These are phyloP conservation scores for Stegophylla sp. DNA, from an alignment of 2,888 invertebrate species.

Conservation along the genomic window DNA sequence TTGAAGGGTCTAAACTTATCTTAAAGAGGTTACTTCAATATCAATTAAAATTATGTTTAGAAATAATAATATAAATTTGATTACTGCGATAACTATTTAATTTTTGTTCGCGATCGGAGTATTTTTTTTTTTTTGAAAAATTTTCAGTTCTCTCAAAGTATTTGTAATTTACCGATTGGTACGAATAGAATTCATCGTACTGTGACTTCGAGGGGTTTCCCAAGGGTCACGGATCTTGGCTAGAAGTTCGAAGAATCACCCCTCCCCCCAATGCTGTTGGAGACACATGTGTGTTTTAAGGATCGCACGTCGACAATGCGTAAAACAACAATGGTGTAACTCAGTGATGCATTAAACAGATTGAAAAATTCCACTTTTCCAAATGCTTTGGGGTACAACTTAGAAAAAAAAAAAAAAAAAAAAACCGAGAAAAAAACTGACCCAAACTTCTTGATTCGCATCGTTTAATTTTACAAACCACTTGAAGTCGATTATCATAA, in stretches of 20 bases:
- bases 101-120: too few species aligned
- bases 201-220: neutral
- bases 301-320: neutral
- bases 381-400: neutral
- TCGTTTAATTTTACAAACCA: constrained; percentile 17
- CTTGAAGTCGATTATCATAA: constrained; percentile 18
- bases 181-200: neutral
- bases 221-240: neutral
- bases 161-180: too few species aligned
- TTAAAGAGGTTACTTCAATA: too few species aligned
- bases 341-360: neutral
- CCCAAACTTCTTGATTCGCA: neutral
- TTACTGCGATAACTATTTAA: too few species aligned
- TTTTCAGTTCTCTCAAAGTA: too few species aligned
- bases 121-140: too few species aligned
- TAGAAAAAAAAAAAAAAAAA: neutral
- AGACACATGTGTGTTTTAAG: neutral
- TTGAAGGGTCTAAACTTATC: too few species aligned
- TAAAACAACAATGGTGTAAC: neutral
- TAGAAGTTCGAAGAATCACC: constrained; percentile 7
- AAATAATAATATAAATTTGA: too few species aligned
- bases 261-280: too few species aligned
- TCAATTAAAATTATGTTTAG: too few species aligned
- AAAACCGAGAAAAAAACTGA: constrained; percentile 9
- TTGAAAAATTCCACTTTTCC: constrained; percentile 1